phyloP scores from a whole-genome alignment of 2,797 vertebrate species.

The Bradypodion ventrale region DNA sequence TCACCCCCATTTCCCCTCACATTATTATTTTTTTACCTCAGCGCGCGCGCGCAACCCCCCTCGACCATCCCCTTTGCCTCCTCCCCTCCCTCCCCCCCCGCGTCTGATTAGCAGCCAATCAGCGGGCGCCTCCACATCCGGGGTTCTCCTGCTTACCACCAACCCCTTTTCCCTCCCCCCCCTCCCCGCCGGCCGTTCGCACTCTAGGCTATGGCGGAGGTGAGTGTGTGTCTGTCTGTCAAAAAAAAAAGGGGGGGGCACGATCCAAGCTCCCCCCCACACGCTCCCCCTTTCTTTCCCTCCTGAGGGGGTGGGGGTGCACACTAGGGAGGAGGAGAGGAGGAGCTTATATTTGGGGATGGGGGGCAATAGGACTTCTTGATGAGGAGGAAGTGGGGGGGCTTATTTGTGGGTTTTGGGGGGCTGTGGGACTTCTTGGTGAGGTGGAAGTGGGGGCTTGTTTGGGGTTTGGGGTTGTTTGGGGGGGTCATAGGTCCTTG shows the following conservation, averaged over 20 bases:
- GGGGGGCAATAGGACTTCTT: neutral
- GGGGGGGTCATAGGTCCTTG: too few relatives aligned
- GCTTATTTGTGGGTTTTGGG: too few relatives aligned
- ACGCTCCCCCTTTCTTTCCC: neutral
- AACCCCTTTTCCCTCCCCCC: conserved; percentile 4
- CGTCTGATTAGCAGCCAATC: conserved; percentile 27
- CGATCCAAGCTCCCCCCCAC: neutral
- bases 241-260: neutral
- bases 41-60: too few relatives aligned
- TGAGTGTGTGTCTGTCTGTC: conserved; percentile 15
- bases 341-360: too few relatives aligned
- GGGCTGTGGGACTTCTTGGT: neutral
- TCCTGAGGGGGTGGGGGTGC: neutral
- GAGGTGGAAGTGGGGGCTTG: neutral
- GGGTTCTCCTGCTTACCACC: conserved; percentile 14
- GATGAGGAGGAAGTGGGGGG: neutral
- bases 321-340: neutral
- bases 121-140: conserved; percentile 32
- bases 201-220: conserved; percentile 46
- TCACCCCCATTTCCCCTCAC: neutral
- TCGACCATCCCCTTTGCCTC: too few relatives aligned
- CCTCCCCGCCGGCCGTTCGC: conserved; percentile 9
- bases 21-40: too few relatives aligned
- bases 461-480: too few relatives aligned
- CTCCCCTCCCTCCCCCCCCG: neutral